Base-by-base conservation (phyloP, 1,140 invertebrate species). In the Limonius californicus region DNA sequence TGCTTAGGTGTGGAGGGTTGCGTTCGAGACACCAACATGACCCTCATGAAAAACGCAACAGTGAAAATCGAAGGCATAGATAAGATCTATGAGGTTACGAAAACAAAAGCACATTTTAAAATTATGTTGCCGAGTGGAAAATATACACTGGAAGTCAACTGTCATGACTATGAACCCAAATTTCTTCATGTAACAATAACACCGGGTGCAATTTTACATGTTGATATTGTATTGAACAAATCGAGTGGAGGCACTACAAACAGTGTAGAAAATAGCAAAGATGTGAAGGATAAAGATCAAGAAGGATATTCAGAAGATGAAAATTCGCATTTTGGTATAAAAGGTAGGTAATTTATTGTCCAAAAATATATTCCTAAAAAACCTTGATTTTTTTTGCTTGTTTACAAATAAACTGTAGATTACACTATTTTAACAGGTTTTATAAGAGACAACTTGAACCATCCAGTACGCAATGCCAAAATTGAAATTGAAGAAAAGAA, bases 1-100 rank as follows among this genome's bases (percentile, higher is more conserved):
- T n/a, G n/a, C 30, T 71, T 75, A 79, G 92, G 94, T 57, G 78
- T 95, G 1, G 81, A 85, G 39, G 91, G 90, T 0, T 81, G 83
- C 66, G 81, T 97, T 2, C 80, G 79, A 35, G 86, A 94, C 70
- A 76, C 78, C 8, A 68, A 62, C 12, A 59, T 81, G 27, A 81
- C 83, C 1, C 85, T 88, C 12, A 78, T 97, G 68, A 76, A 85
- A 7, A 83, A 89, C 57, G 91, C 92, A 1, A 83, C 79, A 0
- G 78, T 97, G 0, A 76, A 79, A 39, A 80, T 97, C 4, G 77
- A 82, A 54, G 80, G 81, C 4, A 73, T 79, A 0, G 74, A 78
- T 32, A 78, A 83, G 47, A 74, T 81, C 21, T 84, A 88, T 67
- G 77, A 82, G 42, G 84, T 91, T 0, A 83, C 84, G 0, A 75